Evolutionary conservation across 2,797 vertebrate genomes (phyloP), one percentile per base, ranked within the genome.

Genomic region (Pseudochaenichthys georgianus): DNA sequence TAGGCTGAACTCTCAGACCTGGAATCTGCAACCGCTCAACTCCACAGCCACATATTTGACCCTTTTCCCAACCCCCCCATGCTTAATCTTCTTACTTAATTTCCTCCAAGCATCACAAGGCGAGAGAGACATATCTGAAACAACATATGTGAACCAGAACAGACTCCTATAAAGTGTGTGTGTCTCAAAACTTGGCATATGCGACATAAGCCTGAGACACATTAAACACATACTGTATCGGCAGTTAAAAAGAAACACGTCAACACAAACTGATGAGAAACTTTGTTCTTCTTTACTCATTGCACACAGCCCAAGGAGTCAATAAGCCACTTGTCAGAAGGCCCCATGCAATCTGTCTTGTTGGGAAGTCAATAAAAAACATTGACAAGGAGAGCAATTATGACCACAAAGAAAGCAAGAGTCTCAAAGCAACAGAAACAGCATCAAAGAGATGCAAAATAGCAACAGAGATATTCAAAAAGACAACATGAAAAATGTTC

Each of bases 41-140:
- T 78, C 71, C 64, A 68, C 55, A 73, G 74, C 81, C 79, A 86
- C 85, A 86, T 80, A 62, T 89, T 81, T 84, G 83, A 81, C 86
- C 72, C 64, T 17, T 70, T 52, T 72, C 59, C 69, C 9, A 46
- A 65, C 65, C 41, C 38, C 41, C 53, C n/a, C 51, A 31, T 41
- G 47, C 77, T 65, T 70, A 76, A 82, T 82, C 72, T 71, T 66
- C 70, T 76, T 70, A 52, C 72, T 75, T 55, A 16, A 57, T 77
- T 73, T 87, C 51, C 47, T 80, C 23, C 31, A 51, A 78, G 47
- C 58, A 64, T 80, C 60, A 74, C 45, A 62, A 78, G 42, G 80
- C 31, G 52, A 46, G 48, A 42, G 38, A 52, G 43, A 75, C 72
- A 62, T 52, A 66, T 76, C 75, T 70, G 43, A 57, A 59, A 70